Percentiles rank a stretch among this genome's conserved stretches.
Evolutionary conservation across 2,113 vertebrate species (phyloP).

Genomic region (Lipophrys pholis): DNA sequence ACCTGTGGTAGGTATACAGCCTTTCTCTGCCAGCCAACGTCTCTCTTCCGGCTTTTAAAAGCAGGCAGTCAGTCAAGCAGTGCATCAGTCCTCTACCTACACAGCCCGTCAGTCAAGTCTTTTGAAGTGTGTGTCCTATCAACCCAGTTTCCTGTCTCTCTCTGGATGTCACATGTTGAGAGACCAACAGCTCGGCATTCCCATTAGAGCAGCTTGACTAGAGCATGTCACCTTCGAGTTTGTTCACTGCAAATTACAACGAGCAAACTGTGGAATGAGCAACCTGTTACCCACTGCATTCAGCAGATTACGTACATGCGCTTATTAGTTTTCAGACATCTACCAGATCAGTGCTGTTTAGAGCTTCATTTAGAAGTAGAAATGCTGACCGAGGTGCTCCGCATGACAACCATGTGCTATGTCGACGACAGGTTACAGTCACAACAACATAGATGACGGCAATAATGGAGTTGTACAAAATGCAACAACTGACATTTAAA

Average conservation of each 20-base stretch:
- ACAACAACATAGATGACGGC: not conserved
- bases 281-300: constrained; percentile 1
- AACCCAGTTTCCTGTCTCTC: constrained; percentile 70
- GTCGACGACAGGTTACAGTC: not conserved
- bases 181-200: constrained; percentile 41
- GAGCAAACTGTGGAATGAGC: not conserved
- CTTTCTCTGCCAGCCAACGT: not conserved
- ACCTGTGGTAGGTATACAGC: too few species aligned
- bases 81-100: constrained; percentile 9
- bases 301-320: constrained; percentile 5
- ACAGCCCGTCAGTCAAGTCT: constrained; percentile 29
- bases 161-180: constrained; percentile 54
- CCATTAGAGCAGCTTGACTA: constrained; percentile 27
- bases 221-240: constrained; percentile 19
- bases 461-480: not conserved
- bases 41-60: constrained; percentile 17
- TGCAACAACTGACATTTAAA: not conserved
- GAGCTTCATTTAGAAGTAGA: not conserved
- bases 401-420: not conserved
- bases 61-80: constrained; percentile 12
- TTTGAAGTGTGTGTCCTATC: constrained; percentile 58
- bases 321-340: not conserved
- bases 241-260: constrained; percentile 18
- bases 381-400: not conserved
- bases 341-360: not conserved